Conservation (phyloP, 1,140 invertebrate genomes). For the Camponotus floridanus region DNA sequence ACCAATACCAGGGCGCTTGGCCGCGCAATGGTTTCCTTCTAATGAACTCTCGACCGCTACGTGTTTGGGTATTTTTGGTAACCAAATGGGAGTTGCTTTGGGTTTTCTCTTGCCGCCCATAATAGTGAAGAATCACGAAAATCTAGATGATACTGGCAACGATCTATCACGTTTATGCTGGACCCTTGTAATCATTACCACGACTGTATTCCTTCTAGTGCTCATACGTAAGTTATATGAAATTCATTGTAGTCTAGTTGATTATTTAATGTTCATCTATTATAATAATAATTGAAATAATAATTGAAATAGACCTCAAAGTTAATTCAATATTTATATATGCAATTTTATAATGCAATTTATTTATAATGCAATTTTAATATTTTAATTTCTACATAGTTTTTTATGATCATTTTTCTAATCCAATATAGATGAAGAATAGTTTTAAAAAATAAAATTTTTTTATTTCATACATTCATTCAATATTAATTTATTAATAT, state of each 20-base stretch:
- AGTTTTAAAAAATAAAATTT: too few relatives aligned
- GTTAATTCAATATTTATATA: neutral
- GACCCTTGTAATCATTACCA: constrained; percentile 87
- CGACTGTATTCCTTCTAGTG: constrained; percentile 87
- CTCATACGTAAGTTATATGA: constrained; percentile 87
- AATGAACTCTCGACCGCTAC: constrained; percentile 92
- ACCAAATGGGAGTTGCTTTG: constrained; percentile 88
- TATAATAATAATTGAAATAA: neutral
- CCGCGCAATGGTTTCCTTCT: constrained; percentile 87
- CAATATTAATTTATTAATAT: constrained; percentile 3
- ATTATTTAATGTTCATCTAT: neutral
- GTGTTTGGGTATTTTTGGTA: constrained; percentile 92
- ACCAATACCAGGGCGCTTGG: constrained; percentile 91
- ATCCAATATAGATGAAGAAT: neutral
- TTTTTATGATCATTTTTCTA: neutral
- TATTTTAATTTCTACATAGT: neutral
- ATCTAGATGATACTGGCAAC: constrained; percentile 79
- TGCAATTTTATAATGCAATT: too few relatives aligned
- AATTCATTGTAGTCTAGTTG: neutral
- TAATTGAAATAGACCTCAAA: neutral
- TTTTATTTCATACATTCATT: neutral
- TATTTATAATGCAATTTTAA: too few relatives aligned
- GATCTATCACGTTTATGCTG: constrained; percentile 83
- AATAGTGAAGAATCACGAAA: constrained; percentile 83
- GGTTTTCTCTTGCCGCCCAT: constrained; percentile 84